phyloP scores from a whole-genome alignment of 1,140 invertebrate species.

The Acyrthosiphon pisum region DNA sequence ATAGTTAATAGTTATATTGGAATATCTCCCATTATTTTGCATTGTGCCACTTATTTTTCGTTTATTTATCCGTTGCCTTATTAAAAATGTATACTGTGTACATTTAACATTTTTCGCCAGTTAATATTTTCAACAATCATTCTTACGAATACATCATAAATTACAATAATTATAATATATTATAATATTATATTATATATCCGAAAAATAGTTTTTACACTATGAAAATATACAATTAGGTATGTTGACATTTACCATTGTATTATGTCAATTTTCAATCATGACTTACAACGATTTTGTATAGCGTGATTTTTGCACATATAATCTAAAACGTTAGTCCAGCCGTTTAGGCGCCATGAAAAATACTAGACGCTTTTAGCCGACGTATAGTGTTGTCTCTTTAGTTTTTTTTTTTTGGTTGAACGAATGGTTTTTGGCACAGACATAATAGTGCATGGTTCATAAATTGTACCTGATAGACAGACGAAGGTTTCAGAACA shows the following conservation, averaged over 20 bases:
- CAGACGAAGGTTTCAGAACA: constrained; percentile 11
- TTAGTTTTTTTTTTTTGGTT: background rate
- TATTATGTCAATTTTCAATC: background rate
- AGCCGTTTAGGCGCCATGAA: background rate
- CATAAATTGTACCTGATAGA: constrained; percentile 33
- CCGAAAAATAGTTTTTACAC: background rate
- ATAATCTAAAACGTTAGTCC: background rate
- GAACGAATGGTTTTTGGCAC: constrained; percentile 39
- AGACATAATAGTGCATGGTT: background rate
- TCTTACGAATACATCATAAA: background rate
- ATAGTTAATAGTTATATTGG: too few species aligned
- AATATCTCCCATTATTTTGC: background rate
- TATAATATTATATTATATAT: background rate
- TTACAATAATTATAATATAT: background rate
- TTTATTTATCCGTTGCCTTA: background rate
- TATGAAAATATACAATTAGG: too few species aligned
- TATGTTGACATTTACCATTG: background rate
- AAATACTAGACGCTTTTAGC: constrained; percentile 32
- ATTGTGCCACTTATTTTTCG: background rate
- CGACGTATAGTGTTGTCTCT: background rate
- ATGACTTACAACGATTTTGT: background rate
- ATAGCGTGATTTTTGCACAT: background rate
- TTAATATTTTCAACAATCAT: background rate
- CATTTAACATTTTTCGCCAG: background rate
- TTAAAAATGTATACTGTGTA: background rate